Evolutionary conservation across 2,113 vertebrate genomes (phyloP), one percentile per base, ranked within the genome.

Genomic region (Mola mola): DNA sequence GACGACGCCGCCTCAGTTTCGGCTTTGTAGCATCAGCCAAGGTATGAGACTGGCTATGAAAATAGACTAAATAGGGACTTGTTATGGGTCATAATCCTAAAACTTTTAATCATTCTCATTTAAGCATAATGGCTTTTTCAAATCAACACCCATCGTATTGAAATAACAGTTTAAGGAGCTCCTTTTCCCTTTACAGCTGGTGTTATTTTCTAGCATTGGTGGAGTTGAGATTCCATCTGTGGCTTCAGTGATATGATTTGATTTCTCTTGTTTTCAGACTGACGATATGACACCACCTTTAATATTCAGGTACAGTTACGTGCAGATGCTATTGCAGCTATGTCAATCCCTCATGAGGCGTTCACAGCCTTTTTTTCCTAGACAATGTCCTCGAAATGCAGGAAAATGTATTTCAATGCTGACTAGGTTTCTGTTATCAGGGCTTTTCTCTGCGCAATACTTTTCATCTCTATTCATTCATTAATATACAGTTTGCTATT

Each of bases 201-300:
- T 72, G 36, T 41, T 58, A 31, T 68, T 66, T 52, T 60, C 24
- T 52, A 21, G 33, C 7, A 59, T 59, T 70, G n/a, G 34, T 28
- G 16, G 12, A 47, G 19, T 49, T 75, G 31, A 9, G 9, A 1
- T 49, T 48, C 4, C 56, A 20, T 34, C 12, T 38, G 20, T 41
- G n/a, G 17, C 11, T 69, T 51, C 22, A 29, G 5, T 31, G 12
- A 56, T 20, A 21, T 13, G 25, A 58, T 67, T 58, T 67, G 53
- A 43, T 61, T 57, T 53, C 43, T 64, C n/a, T 49, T 60, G 20
- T 22, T 56, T 53, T 42, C 24, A 12, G 12, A 60, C 22, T 22
- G 44, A 80, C 64, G 21, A 34, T 47, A 26, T 56, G n/a, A n/a
- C n/a, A n/a, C n/a, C 36, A 37, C 50, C 20, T 71, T 49, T 55